Percentiles rank a stretch among this genome's conserved stretches.
Conservation (phyloP, 2,888 invertebrate genomes). For the Drosophila austrosaltans region DNA sequence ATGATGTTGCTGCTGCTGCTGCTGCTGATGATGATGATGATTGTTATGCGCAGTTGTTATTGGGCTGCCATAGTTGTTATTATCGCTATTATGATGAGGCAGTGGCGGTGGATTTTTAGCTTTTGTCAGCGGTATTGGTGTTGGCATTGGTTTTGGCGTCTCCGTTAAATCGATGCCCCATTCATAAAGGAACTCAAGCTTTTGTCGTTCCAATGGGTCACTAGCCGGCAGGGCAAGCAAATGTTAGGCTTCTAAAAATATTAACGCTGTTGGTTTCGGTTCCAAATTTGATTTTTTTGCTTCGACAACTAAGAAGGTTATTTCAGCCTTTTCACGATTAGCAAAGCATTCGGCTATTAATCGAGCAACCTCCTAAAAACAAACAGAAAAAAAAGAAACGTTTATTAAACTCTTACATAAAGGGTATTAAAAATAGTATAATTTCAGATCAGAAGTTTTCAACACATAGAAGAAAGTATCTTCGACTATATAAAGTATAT, state of each 20-base stretch:
- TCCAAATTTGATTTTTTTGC: conserved; percentile 96
- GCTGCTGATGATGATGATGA: conserved; percentile 45
- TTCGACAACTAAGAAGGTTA: conserved; percentile 96
- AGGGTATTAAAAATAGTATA: too few relatives aligned
- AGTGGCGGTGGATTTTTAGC: conserved; percentile 84
- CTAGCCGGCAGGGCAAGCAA: conserved; percentile 94
- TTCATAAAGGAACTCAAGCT: conserved; percentile 81
- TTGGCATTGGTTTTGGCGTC: conserved; percentile 82
- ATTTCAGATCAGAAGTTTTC: too few relatives aligned
- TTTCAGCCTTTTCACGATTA: conserved; percentile 92
- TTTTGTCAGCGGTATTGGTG: conserved; percentile 82
- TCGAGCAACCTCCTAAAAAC: conserved; percentile 90
- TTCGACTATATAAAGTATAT: too few relatives aligned
- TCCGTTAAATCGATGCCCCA: conserved; percentile 83
- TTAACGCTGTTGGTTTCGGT: conserved; percentile 94
- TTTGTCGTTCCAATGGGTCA: conserved; percentile 83
- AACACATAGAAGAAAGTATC: too few relatives aligned
- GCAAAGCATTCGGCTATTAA: conserved; percentile 97
- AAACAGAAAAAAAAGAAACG: conserved; percentile 2
- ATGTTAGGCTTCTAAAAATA: conserved; percentile 96
- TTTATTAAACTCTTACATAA: neutral
- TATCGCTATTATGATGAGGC: conserved; percentile 69
- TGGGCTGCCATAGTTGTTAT: conserved; percentile 38
- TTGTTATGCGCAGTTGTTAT: conserved; percentile 45
- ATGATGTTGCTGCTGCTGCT: conserved; percentile 16